Conservation (phyloP, 2,888 invertebrate genomes). For the Thecophora atra region DNA sequence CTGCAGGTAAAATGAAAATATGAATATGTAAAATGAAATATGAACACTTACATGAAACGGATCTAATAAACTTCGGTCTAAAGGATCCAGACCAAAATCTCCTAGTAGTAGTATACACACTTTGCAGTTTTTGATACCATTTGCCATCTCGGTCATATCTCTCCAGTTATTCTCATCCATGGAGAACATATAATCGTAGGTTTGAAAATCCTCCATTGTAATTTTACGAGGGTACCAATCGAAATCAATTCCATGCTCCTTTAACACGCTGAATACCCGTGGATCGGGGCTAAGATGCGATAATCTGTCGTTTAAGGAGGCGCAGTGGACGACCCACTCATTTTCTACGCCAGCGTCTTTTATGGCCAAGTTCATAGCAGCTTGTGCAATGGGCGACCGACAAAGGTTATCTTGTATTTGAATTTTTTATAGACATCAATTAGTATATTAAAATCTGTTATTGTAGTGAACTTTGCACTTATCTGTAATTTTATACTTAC, state of each 20-base stretch:
- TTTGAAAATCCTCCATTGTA: constrained; percentile 74
- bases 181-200: constrained; percentile 89
- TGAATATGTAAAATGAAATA: neutral
- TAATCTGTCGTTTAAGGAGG: constrained; percentile 87
- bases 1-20: constrained; percentile 66
- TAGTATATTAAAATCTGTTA: neutral
- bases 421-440: neutral
- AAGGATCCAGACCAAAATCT: constrained; percentile 77
- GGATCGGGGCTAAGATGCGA: constrained; percentile 82
- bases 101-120: constrained; percentile 83
- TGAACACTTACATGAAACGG: constrained; percentile 83
- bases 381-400: constrained; percentile 94
- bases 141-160: constrained; percentile 67
- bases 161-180: constrained; percentile 83
- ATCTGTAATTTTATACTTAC: constrained; percentile 42
- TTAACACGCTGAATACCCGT: constrained; percentile 76
- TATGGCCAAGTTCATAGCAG: constrained; percentile 81
- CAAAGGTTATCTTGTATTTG: constrained; percentile 84
- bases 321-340: constrained; percentile 88
- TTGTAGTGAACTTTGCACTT: neutral
- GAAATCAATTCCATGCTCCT: constrained; percentile 77
- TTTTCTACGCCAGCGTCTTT: constrained; percentile 71
- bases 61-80: constrained; percentile 81
- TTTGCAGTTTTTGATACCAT: constrained; percentile 67
- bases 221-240: constrained; percentile 78